Percentiles rank a stretch among this genome's conserved stretches.
Evolutionary conservation across 2,113 vertebrate species (phyloP).

Genomic region (Heterocephalus glaber): DNA sequence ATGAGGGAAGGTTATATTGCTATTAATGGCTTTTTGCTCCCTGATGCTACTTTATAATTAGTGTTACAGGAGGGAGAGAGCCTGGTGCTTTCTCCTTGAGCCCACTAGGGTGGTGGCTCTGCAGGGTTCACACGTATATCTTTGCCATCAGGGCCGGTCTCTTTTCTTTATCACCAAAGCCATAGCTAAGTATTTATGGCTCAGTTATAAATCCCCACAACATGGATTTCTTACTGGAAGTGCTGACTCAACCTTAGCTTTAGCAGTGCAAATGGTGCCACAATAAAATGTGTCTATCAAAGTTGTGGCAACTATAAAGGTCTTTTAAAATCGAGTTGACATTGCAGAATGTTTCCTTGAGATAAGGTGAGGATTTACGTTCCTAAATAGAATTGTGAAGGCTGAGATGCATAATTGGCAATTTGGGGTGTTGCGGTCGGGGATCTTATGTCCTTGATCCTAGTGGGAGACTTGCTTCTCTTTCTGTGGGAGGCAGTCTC

Average conservation of each 20-base stretch:
- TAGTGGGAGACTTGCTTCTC: not conserved
- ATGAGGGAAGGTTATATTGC: not conserved
- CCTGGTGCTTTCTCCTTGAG: constrained; percentile 41
- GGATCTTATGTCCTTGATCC: constrained; percentile 70
- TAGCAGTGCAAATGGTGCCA: constrained; percentile 54
- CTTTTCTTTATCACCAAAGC: constrained; percentile 59
- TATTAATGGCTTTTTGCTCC: not conserved
- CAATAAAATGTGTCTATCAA: constrained; percentile 75
- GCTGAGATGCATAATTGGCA: constrained; percentile 56
- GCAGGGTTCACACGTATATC: not conserved
- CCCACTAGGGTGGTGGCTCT: not conserved
- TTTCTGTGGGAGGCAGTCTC: not conserved
- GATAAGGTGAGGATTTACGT: constrained; percentile 79
- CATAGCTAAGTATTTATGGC: constrained; percentile 66
- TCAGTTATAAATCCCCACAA: constrained; percentile 70
- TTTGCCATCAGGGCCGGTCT: not conserved
- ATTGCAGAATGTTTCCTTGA: constrained; percentile 70
- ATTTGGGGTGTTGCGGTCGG: constrained; percentile 67
- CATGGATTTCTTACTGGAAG: constrained; percentile 64
- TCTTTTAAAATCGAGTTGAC: constrained; percentile 72
- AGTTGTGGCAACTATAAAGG: constrained; percentile 72
- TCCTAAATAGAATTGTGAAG: constrained; percentile 65
- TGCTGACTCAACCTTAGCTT: constrained; percentile 77
- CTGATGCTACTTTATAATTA: not conserved
- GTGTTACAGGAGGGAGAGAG: not conserved